These are phyloP conservation scores for Hypselothyrea guttata DNA, from an alignment of 2,888 invertebrate genomes.

Conservation along the genomic window DNA sequence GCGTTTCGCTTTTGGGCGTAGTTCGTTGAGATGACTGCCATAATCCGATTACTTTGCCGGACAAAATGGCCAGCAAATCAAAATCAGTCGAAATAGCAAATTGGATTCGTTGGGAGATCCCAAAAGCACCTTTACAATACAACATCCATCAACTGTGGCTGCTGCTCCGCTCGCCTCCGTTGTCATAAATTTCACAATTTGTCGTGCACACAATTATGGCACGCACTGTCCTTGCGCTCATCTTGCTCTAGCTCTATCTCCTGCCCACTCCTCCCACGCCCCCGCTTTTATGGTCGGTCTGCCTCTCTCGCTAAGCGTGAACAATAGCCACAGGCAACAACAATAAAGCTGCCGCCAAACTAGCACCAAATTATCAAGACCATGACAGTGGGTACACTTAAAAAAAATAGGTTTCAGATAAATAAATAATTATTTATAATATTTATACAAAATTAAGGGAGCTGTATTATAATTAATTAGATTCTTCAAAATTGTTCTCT, in stretches of 20 bases:
- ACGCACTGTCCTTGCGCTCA: slow-evolving; percentile 27
- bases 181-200: slow-evolving; percentile 73
- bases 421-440: neutral
- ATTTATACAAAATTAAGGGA: too few relatives aligned
- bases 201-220: slow-evolving; percentile 65
- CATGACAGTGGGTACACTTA: neutral
- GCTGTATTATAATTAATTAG: too few relatives aligned
- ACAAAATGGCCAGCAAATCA: slow-evolving; percentile 46
- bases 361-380: slow-evolving; percentile 71
- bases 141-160: slow-evolving; percentile 27
- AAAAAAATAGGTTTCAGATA: too few relatives aligned
- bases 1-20: slow-evolving; percentile 5
- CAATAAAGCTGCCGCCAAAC: slow-evolving; percentile 65
- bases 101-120: slow-evolving; percentile 33
- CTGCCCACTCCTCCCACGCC: neutral
- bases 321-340: slow-evolving; percentile 56
- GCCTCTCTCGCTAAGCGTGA: slow-evolving; percentile 22
- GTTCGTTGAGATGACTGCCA: neutral
- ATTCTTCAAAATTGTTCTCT: too few relatives aligned
- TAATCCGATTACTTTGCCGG: slow-evolving; percentile 61
- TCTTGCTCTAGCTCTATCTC: neutral
- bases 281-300: neutral
- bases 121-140: slow-evolving; percentile 23
- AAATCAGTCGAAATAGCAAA: slow-evolving; percentile 56
- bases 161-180: slow-evolving; percentile 3